Evolutionary conservation across 2,888 invertebrate species (phyloP), one percentile per base, ranked within the genome.

Genomic region (Synanthedon myopaeformis): DNA sequence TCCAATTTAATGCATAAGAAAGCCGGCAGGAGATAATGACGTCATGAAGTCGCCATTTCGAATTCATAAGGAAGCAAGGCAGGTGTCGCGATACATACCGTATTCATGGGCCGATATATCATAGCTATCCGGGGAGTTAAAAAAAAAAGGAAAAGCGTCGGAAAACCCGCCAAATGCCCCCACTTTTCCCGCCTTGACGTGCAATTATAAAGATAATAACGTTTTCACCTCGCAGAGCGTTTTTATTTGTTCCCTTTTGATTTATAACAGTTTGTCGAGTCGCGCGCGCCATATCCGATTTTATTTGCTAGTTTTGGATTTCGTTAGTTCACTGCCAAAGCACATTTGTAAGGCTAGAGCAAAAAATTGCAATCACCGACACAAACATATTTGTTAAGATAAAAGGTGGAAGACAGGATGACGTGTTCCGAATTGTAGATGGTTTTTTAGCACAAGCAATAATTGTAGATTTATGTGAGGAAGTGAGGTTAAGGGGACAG

Each of bases 181-280:
- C 69, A 71, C 49, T 70, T 76, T 76, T 74, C 75, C 75, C 76
- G 74, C 70, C 78, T 78, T 86, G 87, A 87, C 86, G 82, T 86
- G 83, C 87, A 87, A 87, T 87, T 87, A 87, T 82, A 87, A 83
- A 85, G 85, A 86, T 87, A 87, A 87, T 86, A 87, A 86, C 82
- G 79, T 82, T 85, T 83, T 83, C 85, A 82, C 79, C 82, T 82
- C 79, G 74, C 67, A 75, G 69, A 66, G 71, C 77, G 75, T 75
- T 85, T 83, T 85, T 86, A 85, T 84, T 84, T 83, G 81, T 82
- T 76, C 75, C 67, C 69, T 69, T 73, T 77, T 86, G 86, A 86
- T 86, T 85, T 86, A 86, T 82, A 77, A 74, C 79, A 71, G 75
- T 73, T 74, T 71, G 73, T 63, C 62, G 73, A 65, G 70, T 64